phyloP scores from a whole-genome alignment of 2,797 vertebrate genomes.

The Discoglossus pictus region DNA sequence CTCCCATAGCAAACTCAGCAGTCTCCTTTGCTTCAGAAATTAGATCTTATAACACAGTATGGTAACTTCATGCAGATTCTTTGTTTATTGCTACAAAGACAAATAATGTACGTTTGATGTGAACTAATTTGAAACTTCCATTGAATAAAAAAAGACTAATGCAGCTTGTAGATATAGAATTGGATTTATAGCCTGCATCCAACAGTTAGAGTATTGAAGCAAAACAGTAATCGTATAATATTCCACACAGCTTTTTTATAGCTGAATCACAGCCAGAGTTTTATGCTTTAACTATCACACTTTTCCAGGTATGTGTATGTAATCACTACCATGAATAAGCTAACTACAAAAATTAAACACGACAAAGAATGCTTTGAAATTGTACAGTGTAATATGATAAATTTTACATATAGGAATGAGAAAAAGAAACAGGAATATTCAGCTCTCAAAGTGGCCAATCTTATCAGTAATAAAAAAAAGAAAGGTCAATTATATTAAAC shows the following conservation, averaged over 20 bases:
- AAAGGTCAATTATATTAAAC: too few species aligned
- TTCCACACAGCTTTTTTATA: slow-evolving; percentile 30
- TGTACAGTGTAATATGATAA: too few species aligned
- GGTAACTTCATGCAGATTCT: slow-evolving; percentile 50
- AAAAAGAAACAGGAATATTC: too few species aligned
- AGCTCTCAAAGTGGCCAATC: too few species aligned
- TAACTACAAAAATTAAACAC: too few species aligned
- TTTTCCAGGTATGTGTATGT: slow-evolving; percentile 23
- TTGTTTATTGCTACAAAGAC: slow-evolving; percentile 50
- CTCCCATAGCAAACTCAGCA: slow-evolving; percentile 53
- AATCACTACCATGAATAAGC: slow-evolving; percentile 14
- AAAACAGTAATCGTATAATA: slow-evolving; percentile 27
- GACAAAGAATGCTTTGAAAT: too few species aligned
- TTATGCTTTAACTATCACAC: slow-evolving; percentile 6
- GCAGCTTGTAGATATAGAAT: slow-evolving; percentile 35
- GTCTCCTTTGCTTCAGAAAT: slow-evolving; percentile 58
- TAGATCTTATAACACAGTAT: slow-evolving; percentile 48
- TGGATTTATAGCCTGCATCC: neutral
- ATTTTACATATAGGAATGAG: too few species aligned
- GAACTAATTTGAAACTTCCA: slow-evolving; percentile 54
- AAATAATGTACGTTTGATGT: slow-evolving; percentile 55
- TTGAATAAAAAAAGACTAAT: slow-evolving; percentile 49
- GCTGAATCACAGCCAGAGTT: slow-evolving; percentile 11
- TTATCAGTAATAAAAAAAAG: too few species aligned
- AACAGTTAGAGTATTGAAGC: slow-evolving; percentile 30